Evolutionary conservation across 2,797 vertebrate genomes (phyloP).

Genomic region (Amblyraja radiata): DNA sequence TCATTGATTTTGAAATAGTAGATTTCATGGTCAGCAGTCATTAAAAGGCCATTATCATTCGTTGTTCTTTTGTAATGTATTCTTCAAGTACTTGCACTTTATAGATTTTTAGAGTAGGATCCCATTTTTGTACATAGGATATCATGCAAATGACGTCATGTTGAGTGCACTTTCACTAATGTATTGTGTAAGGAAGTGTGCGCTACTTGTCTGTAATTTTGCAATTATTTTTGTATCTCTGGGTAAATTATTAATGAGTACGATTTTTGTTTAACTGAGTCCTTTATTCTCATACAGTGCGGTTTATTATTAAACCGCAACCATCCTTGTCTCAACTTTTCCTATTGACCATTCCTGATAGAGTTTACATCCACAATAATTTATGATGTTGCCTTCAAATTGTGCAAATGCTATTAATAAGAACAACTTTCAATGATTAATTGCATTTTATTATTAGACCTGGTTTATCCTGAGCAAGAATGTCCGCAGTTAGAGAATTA

Average conservation of each 20-base stretch:
- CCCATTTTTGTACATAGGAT: constrained; percentile 37
- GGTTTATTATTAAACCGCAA: constrained; percentile 31
- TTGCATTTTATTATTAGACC: neutral
- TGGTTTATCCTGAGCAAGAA: neutral
- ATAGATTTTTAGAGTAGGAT: constrained; percentile 45
- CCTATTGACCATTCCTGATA: neutral
- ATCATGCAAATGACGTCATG: constrained; percentile 36
- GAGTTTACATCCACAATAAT: neutral
- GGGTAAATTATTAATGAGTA: constrained; percentile 33
- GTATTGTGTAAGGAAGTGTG: constrained; percentile 38
- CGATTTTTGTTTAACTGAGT: constrained; percentile 35
- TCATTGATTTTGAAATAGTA: constrained; percentile 66
- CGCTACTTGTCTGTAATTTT: constrained; percentile 15
- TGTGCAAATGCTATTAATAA: neutral
- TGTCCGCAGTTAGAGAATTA: neutral
- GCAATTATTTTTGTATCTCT: constrained; percentile 31
- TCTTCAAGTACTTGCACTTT: constrained; percentile 50
- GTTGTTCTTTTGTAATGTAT: constrained; percentile 62
- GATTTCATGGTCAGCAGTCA: constrained; percentile 63
- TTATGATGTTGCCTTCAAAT: neutral
- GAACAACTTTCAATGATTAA: neutral
- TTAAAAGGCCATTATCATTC: constrained; percentile 72
- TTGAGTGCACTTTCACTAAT: constrained; percentile 36
- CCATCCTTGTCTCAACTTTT: neutral
- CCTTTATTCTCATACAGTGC: constrained; percentile 15